These are phyloP conservation scores for Chamaea fasciata DNA, from an alignment of 2,113 vertebrate genomes.

Conservation along the genomic window DNA sequence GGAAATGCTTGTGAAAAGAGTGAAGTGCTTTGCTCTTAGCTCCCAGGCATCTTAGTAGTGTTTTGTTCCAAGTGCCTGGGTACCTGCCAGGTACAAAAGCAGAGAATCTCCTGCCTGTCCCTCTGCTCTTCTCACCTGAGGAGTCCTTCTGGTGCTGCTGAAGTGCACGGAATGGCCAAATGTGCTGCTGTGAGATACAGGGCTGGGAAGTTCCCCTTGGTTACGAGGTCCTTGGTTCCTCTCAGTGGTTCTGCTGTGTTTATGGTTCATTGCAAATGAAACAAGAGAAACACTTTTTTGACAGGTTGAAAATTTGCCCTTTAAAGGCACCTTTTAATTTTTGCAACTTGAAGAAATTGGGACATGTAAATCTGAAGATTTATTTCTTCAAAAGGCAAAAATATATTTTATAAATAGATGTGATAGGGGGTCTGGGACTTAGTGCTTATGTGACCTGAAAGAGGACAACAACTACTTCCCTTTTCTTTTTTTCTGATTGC, in stretches of 20 bases:
- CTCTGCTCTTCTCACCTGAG: not conserved
- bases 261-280: not conserved
- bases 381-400: not conserved
- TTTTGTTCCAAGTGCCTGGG: not conserved
- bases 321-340: not conserved
- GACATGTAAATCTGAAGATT: not conserved
- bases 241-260: not conserved
- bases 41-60: not conserved
- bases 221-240: not conserved
- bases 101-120: not conserved
- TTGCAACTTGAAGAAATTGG: not conserved
- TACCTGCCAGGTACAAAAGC: not conserved
- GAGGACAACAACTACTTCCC: not conserved
- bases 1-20: not conserved
- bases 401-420: not conserved
- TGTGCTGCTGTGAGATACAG: not conserved
- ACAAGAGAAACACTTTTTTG: not conserved
- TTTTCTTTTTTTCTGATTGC: not conserved
- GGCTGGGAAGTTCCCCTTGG: not conserved
- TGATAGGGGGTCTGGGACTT: not conserved
- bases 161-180: not conserved
- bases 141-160: not conserved
- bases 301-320: not conserved
- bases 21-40: not conserved
- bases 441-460: not conserved